Conservation (phyloP, 2,113 vertebrate genomes). For the Corvus moneduloides region DNA sequence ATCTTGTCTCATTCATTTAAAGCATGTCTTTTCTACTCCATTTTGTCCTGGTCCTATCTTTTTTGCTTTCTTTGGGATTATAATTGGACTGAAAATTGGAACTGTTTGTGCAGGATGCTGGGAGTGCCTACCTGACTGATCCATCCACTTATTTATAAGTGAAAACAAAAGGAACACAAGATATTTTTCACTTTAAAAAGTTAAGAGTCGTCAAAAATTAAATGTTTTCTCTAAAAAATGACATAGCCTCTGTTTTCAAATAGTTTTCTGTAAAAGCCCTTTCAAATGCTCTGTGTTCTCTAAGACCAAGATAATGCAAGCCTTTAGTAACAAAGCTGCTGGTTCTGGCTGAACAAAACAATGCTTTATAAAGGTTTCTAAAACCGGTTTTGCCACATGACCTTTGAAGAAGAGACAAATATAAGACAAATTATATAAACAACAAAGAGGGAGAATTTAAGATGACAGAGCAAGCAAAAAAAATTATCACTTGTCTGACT, state of each 20-base stretch:
- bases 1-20: not conserved
- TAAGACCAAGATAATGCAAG: not conserved
- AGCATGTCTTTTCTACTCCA: not conserved
- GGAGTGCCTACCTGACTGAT: not conserved
- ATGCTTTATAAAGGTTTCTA: not conserved
- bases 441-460: not conserved
- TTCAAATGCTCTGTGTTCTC: not conserved
- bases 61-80: not conserved
- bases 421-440: not conserved
- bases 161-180: not conserved
- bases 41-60: not conserved
- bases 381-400: not conserved
- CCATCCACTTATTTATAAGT: not conserved
- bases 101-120: not conserved
- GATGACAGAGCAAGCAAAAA: not conserved
- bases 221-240: not conserved
- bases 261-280: not conserved
- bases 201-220: not conserved
- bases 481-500: not conserved
- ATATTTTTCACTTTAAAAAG: not conserved
- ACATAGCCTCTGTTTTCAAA: not conserved
- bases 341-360: not conserved
- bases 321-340: not conserved
- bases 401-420: not conserved
- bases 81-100: not conserved